Conservation (phyloP, 2,888 invertebrate genomes). For the Callinectes sapidus region DNA sequence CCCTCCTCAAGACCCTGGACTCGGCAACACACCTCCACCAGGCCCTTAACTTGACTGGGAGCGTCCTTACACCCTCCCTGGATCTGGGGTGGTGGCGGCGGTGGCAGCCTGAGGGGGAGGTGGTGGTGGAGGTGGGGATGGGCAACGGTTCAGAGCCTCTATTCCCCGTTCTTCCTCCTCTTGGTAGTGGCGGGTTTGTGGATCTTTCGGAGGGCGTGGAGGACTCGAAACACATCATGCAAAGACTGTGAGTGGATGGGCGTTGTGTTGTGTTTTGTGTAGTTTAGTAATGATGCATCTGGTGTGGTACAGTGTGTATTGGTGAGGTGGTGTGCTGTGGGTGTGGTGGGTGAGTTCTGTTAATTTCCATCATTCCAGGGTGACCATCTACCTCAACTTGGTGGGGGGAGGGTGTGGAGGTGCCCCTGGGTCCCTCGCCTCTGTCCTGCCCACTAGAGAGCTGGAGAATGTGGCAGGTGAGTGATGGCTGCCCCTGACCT, state of each 20-base stretch:
- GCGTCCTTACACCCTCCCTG: neutral
- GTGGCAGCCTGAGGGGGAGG: neutral
- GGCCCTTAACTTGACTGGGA: neutral
- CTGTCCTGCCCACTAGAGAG: neutral
- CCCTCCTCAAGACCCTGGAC: neutral
- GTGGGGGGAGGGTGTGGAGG: neutral
- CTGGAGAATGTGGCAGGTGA: neutral
- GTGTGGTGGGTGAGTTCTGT: neutral
- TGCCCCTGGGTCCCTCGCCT: neutral
- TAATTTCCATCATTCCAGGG: neutral
- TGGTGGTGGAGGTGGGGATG: neutral
- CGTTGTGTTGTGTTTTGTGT: neutral
- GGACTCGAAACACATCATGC: neutral
- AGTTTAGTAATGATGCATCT: too few relatives aligned
- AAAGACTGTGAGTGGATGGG: neutral
- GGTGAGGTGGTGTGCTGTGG: too few relatives aligned
- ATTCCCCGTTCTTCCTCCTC: neutral
- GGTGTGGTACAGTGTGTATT: too few relatives aligned
- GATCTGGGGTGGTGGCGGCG: slow-evolving; percentile 18
- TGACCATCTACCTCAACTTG: neutral
- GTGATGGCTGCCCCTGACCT: neutral
- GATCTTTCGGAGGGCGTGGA: neutral
- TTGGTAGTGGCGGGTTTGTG: neutral
- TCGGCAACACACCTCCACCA: neutral
- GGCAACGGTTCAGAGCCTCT: neutral